Conservation (phyloP, 2,113 vertebrate species). For the Tragelaphus imberbis region DNA sequence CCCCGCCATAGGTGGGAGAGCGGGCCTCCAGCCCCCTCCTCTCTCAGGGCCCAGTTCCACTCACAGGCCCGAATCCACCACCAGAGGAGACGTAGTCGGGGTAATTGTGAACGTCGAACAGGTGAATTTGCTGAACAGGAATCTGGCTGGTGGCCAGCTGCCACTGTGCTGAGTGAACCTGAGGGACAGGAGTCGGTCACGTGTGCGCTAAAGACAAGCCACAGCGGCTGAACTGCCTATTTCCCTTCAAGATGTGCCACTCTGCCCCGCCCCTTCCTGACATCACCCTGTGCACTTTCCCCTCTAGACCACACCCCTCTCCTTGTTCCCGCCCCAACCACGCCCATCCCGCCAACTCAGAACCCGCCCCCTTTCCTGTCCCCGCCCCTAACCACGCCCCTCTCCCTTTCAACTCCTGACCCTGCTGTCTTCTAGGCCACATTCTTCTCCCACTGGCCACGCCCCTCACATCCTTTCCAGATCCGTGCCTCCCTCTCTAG, state of each 20-base stretch:
- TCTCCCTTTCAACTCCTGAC: no score
- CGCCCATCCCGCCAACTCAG: background rate
- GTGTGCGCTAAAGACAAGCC: background rate
- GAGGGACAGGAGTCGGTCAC: background rate
- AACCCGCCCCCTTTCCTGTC: fast-evolving
- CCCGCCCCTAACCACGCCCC: no score
- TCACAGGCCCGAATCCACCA: constrained; percentile 94
- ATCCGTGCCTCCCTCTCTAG: fast-evolving
- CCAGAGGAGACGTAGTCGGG: constrained; percentile 89
- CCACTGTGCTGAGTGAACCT: constrained; percentile 91
- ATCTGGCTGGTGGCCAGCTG: constrained; percentile 91
- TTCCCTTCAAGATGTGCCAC: background rate
- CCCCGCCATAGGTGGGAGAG: fast-evolving
- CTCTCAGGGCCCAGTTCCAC: constrained; percentile 45
- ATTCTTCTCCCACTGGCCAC: background rate
- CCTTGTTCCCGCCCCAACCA: background rate
- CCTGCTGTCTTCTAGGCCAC: background rate
- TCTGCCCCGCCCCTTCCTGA: no score
- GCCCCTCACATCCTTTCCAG: background rate
- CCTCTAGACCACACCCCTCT: background rate
- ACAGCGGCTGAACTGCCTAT: background rate
- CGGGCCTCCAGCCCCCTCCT: no score
- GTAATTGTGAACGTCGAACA: constrained; percentile 88
- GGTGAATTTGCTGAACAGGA: constrained; percentile 85
- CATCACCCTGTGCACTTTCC: fast-evolving